Evolutionary conservation across 2,113 vertebrate genomes (phyloP).

Genomic region (Tichodroma muraria): DNA sequence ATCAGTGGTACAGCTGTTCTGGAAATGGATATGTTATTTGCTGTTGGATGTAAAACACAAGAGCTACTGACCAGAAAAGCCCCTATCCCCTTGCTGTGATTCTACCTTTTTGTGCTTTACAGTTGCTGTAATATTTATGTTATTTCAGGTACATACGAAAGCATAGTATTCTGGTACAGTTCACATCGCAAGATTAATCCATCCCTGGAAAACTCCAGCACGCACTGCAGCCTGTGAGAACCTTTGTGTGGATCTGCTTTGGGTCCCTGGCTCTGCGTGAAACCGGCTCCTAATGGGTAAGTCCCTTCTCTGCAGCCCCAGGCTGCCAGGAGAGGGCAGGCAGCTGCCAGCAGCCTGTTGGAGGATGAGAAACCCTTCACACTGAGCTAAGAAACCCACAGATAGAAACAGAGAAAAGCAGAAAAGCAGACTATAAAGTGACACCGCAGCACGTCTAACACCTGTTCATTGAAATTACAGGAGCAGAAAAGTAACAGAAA

Average conservation of each 20-base stretch:
- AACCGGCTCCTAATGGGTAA: accelerated
- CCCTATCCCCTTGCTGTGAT: background rate
- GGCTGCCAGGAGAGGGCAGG: conserved; percentile 27
- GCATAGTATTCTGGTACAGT: background rate
- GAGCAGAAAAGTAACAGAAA: background rate
- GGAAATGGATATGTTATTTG: background rate
- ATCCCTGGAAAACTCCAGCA: background rate
- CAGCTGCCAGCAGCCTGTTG: background rate
- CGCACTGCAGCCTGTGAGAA: accelerated
- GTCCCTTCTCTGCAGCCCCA: background rate
- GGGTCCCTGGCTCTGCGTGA: background rate
- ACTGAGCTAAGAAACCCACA: background rate
- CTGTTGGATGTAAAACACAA: background rate
- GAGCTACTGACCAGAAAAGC: background rate
- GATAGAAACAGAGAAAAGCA: background rate
- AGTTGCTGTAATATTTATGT: background rate
- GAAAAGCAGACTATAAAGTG: background rate
- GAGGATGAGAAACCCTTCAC: background rate
- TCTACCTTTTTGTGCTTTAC: background rate
- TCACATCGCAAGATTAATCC: background rate
- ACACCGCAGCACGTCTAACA: accelerated
- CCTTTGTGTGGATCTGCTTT: background rate
- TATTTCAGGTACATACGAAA: background rate
- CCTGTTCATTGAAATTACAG: background rate
- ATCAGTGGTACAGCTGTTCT: background rate